These are phyloP conservation scores for Chaenodraco wilsoni DNA, from an alignment of 2,797 vertebrate genomes.

Conservation along the genomic window DNA sequence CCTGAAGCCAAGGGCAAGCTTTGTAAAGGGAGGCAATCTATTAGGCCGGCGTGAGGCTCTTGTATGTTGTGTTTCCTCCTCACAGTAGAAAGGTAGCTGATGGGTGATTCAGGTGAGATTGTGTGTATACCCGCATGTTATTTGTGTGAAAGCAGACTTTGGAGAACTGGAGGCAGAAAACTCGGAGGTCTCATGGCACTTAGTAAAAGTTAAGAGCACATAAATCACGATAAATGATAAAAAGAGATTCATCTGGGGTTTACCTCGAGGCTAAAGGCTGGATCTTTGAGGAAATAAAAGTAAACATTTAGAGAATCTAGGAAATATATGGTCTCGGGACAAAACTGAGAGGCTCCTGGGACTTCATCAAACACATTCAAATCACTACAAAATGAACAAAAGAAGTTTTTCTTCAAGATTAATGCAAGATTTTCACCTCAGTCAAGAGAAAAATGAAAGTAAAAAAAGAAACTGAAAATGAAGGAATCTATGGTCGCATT, in stretches of 20 bases:
- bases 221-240: not conserved
- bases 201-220: constrained; percentile 14
- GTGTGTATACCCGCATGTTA: not conserved
- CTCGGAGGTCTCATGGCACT: not conserved
- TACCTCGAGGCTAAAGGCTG: not conserved
- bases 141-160: constrained; percentile 1
- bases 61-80: constrained; percentile 16
- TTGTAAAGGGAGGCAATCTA: constrained; percentile 25
- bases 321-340: too few species aligned
- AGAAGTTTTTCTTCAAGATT: too few species aligned
- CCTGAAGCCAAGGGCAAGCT: constrained; percentile 20
- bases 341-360: too few species aligned
- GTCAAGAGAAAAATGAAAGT: too few species aligned
- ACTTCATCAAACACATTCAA: too few species aligned
- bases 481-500: too few species aligned
- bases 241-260: constrained; percentile 18
- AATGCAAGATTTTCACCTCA: too few species aligned
- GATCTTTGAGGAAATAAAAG: not conserved
- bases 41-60: constrained; percentile 10
- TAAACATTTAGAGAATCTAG: too few species aligned
- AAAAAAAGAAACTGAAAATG: too few species aligned
- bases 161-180: constrained; percentile 16
- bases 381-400: too few species aligned
- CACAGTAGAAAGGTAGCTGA: constrained; percentile 13
- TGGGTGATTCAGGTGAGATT: not conserved